Conservation (phyloP, 2,888 invertebrate species). For the Drymonia ruficornis region DNA sequence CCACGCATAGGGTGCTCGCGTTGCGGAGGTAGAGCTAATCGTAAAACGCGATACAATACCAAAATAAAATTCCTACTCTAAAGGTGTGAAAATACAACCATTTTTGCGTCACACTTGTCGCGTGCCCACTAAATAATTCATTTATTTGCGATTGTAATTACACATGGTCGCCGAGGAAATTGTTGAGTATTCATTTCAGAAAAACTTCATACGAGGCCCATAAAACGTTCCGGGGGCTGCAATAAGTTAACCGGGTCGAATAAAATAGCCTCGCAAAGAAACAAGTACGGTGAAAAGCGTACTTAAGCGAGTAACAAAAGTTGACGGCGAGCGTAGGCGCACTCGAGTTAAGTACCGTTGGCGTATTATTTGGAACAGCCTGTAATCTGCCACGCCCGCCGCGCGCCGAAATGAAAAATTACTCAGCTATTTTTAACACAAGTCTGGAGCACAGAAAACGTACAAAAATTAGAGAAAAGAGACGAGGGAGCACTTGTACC, state of each 20-base stretch:
- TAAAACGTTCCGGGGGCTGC: conserved; percentile 59
- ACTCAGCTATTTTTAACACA: conserved; percentile 82
- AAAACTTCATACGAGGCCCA: conserved; percentile 66
- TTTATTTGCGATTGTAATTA: conserved; percentile 55
- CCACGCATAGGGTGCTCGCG: conserved; percentile 63
- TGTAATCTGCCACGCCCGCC: conserved; percentile 82
- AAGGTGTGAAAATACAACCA: conserved; percentile 27
- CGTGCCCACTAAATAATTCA: conserved; percentile 35
- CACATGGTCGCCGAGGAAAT: conserved; percentile 51
- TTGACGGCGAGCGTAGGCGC: conserved; percentile 64
- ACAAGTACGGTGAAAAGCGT: conserved; percentile 65
- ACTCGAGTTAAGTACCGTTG: conserved; percentile 75
- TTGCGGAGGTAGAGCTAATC: conserved; percentile 13
- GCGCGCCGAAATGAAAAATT: conserved; percentile 83
- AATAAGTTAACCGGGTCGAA: conserved; percentile 61
- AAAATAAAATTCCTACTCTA: conserved; percentile 7
- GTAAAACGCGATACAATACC: conserved; percentile 6
- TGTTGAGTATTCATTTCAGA: conserved; percentile 61
- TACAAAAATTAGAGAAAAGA: conserved; percentile 83
- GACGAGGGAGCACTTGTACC: conserved; percentile 81
- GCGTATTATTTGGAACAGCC: conserved; percentile 79
- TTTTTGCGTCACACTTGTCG: conserved; percentile 27
- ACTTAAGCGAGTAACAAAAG: conserved; percentile 69
- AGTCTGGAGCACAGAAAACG: conserved; percentile 80
- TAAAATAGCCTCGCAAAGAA: conserved; percentile 63